Base-by-base conservation (phyloP, 2,888 invertebrate genomes). In the Drosophila formosana region DNA sequence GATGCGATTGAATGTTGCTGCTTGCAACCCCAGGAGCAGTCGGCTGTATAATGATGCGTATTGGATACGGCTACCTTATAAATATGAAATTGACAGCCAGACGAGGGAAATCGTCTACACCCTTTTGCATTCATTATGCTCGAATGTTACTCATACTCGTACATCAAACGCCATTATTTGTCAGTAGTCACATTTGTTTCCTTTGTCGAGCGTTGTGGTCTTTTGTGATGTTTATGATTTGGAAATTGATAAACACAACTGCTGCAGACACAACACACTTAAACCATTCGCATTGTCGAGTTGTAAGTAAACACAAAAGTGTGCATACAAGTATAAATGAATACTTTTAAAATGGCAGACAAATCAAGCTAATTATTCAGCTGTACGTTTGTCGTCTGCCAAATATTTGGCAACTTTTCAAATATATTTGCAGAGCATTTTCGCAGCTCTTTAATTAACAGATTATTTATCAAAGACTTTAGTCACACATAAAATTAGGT, bases 171-270 rank as follows among this genome's bases (percentile, higher is more conserved):
- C 66, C 65, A 69, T 66, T 69, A 56, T 55, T 63, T 78, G 68
- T 66, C 65, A 58, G 60, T 50, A 71, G 78, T 74, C 78, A 83
- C 82, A 75, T 78, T 86, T 78, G 80, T 74, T 74, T 75, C 80
- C 69, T 53, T 53, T 53, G 49, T 61, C 41, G 2, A 34, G 37
- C 26, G 47, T 53, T 62, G 67, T 68, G 76, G 66, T 62, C 55
- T 62, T 62, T 75, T 51, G 65, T 60, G 55, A 61, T 34, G 52
- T 72, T 55, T 55, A 57, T 61, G 71, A 75, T 71, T 72, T 62
- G 32, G n/a, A 47, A 63, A 63, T 53, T 47, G 61, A 77, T 72
- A 82, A 84, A 67, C 37, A 75, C 63, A 65, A 67, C 65, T 63
- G 68, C 60, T 62, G 26, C n/a, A 25, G 7, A 30, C 13, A 28